Evolutionary conservation across 2,797 vertebrate species (phyloP).

Genomic region (Echiichthys vipera): DNA sequence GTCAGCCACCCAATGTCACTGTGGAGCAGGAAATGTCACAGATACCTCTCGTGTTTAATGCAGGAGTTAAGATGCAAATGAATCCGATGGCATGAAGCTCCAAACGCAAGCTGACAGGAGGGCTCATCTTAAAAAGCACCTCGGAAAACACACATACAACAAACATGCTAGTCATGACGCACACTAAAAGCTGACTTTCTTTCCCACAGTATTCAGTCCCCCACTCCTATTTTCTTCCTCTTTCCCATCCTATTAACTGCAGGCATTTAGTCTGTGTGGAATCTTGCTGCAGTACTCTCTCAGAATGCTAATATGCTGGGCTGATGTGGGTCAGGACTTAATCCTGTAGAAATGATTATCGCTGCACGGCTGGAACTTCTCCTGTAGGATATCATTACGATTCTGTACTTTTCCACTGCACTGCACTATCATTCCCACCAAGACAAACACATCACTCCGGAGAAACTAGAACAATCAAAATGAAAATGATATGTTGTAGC

Average conservation of each 20-base stretch:
- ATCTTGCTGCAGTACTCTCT: slow-evolving; percentile 71
- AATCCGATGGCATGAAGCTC: slow-evolving; percentile 2
- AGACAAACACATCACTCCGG: slow-evolving; percentile 54
- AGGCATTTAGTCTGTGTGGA: slow-evolving; percentile 70
- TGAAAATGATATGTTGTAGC: slow-evolving; percentile 46
- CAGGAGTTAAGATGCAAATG: slow-evolving; percentile 49
- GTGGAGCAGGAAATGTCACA: slow-evolving; percentile 26
- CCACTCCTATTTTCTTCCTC: slow-evolving; percentile 54
- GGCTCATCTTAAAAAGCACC: slow-evolving; percentile 2
- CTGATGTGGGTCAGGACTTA: slow-evolving; percentile 84
- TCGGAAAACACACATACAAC: slow-evolving; percentile 23
- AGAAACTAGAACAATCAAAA: slow-evolving; percentile 59
- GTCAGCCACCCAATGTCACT: slow-evolving; percentile 15
- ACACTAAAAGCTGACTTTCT: slow-evolving; percentile 23
- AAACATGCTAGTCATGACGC: slow-evolving; percentile 23
- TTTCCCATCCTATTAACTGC: slow-evolving; percentile 60
- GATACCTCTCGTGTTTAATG: slow-evolving; percentile 19
- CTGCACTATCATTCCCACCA: slow-evolving; percentile 56
- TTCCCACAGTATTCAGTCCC: slow-evolving; percentile 51
- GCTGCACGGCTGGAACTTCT: slow-evolving; percentile 78
- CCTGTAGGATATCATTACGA: slow-evolving; percentile 80
- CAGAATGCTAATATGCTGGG: slow-evolving; percentile 79
- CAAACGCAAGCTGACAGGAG: slow-evolving; percentile 11
- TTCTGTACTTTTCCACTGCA: slow-evolving; percentile 72
- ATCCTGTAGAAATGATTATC: slow-evolving; percentile 85